Conservation (phyloP, 2,113 vertebrate genomes). For the Empidonax traillii region DNA sequence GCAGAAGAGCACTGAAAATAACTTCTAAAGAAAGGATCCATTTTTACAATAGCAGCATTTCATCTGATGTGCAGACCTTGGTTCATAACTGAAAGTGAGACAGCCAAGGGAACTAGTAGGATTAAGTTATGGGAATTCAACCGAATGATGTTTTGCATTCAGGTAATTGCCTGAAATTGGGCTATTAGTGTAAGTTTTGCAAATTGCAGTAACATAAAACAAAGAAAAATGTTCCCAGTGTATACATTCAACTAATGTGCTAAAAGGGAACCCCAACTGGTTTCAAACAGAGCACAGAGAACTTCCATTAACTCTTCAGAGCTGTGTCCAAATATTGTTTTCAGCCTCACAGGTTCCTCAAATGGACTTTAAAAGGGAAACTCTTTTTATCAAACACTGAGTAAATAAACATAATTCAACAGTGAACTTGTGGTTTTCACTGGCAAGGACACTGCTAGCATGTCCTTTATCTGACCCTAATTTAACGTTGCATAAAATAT, state of each 20-base stretch:
- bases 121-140: slow-evolving; percentile 31
- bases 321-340: background rate
- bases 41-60: slow-evolving; percentile 13
- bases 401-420: slow-evolving; percentile 32
- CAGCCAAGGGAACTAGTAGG: background rate
- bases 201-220: slow-evolving; percentile 34
- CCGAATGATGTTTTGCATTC: slow-evolving; percentile 39
- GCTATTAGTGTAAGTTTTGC: slow-evolving; percentile 42
- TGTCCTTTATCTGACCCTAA: slow-evolving; percentile 51
- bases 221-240: slow-evolving; percentile 38
- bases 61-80: background rate
- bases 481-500: slow-evolving; percentile 4
- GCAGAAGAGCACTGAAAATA: slow-evolving; percentile 4
- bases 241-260: slow-evolving; percentile 9
- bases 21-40: background rate
- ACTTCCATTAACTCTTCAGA: background rate
- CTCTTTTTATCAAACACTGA: background rate
- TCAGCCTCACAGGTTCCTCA: background rate
- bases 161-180: slow-evolving; percentile 55
- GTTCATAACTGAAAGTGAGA: slow-evolving; percentile 36
- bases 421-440: slow-evolving; percentile 3
- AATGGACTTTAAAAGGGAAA: slow-evolving; percentile 16
- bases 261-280: background rate
- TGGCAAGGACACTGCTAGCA: background rate
- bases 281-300: background rate